These are phyloP conservation scores for Pelvicachromis taeniatus DNA, from an alignment of 2,113 vertebrate genomes.

Conservation along the genomic window DNA sequence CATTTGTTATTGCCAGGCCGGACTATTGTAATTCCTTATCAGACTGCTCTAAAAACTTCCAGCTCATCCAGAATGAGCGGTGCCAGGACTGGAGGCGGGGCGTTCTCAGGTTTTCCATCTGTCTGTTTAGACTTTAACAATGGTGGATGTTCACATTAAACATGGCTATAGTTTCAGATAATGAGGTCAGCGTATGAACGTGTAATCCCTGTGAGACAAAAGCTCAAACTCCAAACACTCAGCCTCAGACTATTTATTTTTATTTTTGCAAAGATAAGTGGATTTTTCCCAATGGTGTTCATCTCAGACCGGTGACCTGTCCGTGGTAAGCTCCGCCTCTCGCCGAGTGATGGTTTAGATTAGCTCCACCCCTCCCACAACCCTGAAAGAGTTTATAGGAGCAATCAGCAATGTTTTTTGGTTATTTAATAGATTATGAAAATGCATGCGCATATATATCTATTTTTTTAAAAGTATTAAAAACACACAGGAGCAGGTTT, in stretches of 20 bases:
- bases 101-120: not conserved
- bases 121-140: not conserved
- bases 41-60: not conserved
- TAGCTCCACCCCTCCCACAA: not conserved
- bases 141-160: not conserved
- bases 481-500: not conserved
- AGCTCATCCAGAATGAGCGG: not conserved
- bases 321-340: not conserved
- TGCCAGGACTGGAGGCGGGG: not conserved
- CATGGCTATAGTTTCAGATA: not conserved
- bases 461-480: not conserved
- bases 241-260: rapidly evolving
- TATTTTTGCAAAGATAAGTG: not conserved
- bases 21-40: not conserved
- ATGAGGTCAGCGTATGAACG: not conserved
- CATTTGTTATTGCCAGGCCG: not conserved
- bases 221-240: not conserved
- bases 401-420: not conserved
- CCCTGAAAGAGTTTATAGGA: not conserved
- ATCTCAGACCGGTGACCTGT: not conserved
- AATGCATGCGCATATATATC: too few species aligned
- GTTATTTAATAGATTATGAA: not conserved
- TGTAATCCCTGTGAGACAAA: not conserved
- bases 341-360: not conserved
- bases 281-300: not conserved